Conservation (phyloP, 2,888 invertebrate genomes). For the Caenorhabditis sp. region DNA sequence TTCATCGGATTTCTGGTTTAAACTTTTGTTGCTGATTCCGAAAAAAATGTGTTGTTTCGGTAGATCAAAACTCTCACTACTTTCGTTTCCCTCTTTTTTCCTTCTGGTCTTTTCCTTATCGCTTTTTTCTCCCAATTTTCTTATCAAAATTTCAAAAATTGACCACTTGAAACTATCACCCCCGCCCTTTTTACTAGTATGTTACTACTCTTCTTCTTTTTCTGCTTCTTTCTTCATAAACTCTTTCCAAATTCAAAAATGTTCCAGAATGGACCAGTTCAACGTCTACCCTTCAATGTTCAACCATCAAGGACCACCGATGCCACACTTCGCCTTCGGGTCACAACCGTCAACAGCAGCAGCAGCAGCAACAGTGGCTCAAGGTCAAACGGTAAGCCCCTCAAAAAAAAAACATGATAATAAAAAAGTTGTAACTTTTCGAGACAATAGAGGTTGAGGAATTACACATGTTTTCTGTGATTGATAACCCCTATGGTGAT, state of each 20-base stretch:
- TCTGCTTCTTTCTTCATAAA: not conserved
- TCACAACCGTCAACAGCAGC: no score
- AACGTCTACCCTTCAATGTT: not conserved
- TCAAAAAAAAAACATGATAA: slow-evolving; percentile 1
- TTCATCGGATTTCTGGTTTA: no score
- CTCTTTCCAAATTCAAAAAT: not conserved
- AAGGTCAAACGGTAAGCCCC: slow-evolving; percentile 3
- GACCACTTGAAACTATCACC: not conserved
- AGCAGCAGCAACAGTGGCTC: not conserved
- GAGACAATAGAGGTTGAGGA: not conserved
- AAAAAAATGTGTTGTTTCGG: no score
- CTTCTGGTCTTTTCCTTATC: not conserved
- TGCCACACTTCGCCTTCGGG: not conserved
- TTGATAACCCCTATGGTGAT: not conserved
- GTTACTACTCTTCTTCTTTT: not conserved
- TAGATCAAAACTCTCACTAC: no score
- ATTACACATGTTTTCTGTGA: not conserved
- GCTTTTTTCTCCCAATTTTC: not conserved
- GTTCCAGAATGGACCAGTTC: slow-evolving; percentile 3
- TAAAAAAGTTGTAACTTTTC: slow-evolving; percentile 8
- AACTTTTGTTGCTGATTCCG: no score
- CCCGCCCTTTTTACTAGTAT: slow-evolving; percentile 6
- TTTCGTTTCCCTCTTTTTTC: not conserved
- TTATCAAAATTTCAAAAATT: slow-evolving; percentile 2
- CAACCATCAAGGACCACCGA: not conserved